phyloP scores from a whole-genome alignment of 2,797 vertebrate genomes.

The Podargus strigoides region DNA sequence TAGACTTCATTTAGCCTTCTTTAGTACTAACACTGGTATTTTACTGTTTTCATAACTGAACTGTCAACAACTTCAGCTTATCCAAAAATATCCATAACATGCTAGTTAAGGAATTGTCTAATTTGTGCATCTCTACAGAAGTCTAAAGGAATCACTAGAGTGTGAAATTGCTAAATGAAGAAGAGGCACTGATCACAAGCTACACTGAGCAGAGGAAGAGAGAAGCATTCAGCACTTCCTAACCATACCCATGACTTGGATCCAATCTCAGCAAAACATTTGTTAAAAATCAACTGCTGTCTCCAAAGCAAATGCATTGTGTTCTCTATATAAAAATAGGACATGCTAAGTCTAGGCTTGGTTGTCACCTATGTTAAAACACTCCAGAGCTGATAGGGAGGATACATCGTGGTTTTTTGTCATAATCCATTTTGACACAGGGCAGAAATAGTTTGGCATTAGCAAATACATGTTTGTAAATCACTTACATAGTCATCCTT shows the following conservation, averaged over 20 bases:
- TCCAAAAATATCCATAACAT: neutral
- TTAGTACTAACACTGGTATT: neutral
- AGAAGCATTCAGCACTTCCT: neutral
- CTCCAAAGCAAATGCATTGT: neutral
- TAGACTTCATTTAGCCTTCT: neutral
- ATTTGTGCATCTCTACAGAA: constrained; percentile 1
- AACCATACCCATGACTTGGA: neutral
- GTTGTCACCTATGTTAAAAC: neutral
- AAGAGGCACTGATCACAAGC: neutral
- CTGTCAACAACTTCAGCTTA: neutral
- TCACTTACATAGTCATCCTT: neutral
- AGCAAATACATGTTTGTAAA: neutral
- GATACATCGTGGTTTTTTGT: neutral
- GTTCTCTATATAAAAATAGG: neutral
- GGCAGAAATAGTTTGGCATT: neutral
- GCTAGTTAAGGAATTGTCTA: neutral
- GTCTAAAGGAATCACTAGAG: constrained; percentile 18
- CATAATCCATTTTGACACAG: neutral
- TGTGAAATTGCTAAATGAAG: constrained; percentile 12
- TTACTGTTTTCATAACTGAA: neutral
- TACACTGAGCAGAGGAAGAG: neutral
- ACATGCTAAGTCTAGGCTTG: neutral
- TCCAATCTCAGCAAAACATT: neutral
- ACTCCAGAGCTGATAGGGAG: neutral
- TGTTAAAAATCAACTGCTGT: neutral